phyloP scores from a whole-genome alignment of 2,888 invertebrate species.

The Ypsolopha scabrella region DNA sequence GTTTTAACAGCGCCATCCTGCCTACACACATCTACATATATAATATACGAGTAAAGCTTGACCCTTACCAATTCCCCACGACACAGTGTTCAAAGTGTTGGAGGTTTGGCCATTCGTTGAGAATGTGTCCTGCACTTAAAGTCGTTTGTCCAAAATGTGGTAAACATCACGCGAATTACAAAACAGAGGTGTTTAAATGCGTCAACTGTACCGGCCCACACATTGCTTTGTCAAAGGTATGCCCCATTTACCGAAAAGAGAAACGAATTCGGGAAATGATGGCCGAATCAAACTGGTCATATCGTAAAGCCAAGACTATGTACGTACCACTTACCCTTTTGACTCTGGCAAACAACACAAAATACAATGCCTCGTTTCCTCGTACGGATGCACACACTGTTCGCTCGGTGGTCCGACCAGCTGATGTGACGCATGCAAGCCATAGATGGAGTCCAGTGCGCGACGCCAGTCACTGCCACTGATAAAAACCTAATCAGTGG shows the following conservation, averaged over 20 bases:
- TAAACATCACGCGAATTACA: slow-evolving; percentile 11
- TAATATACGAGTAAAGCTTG: background rate
- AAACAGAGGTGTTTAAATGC: slow-evolving; percentile 9
- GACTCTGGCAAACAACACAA: too few species aligned
- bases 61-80: slow-evolving; percentile 11
- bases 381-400: too few species aligned
- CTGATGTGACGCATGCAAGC: too few species aligned
- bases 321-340: too few species aligned
- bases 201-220: slow-evolving; percentile 13
- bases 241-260: slow-evolving; percentile 13
- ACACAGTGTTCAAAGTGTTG: slow-evolving; percentile 15
- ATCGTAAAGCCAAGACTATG: too few species aligned
- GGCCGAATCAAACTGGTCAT: too few species aligned
- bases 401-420: too few species aligned
- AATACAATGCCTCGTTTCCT: too few species aligned
- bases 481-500: too few species aligned
- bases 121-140: background rate
- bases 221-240: slow-evolving; percentile 12
- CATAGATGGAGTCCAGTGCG: too few species aligned
- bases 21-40: background rate
- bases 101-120: slow-evolving; percentile 9
- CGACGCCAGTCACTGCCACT: too few species aligned
- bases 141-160: background rate
- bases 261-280: slow-evolving; percentile 10
- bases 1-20: background rate